A percentile compares a stretch with the other conserved stretches of the same genome.
These are phyloP conservation scores for Dryobates pubescens DNA, from an alignment of 2,797 vertebrate genomes.

Conservation along the genomic window DNA sequence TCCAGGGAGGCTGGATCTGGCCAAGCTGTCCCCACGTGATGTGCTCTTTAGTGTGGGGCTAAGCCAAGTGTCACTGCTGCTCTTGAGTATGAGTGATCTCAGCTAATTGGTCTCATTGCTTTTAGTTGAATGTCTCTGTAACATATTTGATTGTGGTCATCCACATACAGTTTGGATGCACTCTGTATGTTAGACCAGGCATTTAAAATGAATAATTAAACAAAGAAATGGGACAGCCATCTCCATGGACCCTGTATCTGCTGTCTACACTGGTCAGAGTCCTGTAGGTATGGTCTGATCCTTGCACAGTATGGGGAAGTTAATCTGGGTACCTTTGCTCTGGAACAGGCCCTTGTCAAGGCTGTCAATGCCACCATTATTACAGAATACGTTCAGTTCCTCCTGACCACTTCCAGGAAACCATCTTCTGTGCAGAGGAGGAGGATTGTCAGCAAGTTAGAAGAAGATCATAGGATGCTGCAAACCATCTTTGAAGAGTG, in stretches of 20 bases:
- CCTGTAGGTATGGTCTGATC: not conserved
- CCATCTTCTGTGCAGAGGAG: not conserved
- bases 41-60: not conserved
- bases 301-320: not conserved
- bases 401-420: constrained; percentile 44
- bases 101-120: not conserved
- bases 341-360: constrained; percentile 17
- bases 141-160: not conserved
- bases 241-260: not conserved
- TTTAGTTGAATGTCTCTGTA: not conserved
- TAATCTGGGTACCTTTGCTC: constrained; percentile 9
- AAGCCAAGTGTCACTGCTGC: not conserved
- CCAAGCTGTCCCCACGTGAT: not conserved
- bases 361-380: not conserved
- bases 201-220: not conserved
- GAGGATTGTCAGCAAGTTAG: constrained; percentile 35
- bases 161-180: not conserved
- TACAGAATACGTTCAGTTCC: constrained; percentile 57
- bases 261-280: not conserved
- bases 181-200: not conserved
- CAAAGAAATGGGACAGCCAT: not conserved
- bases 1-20: not conserved
- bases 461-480: constrained; percentile 48
- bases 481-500: constrained; percentile 8
- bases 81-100: not conserved